A percentile compares a stretch with the other conserved stretches of the same genome.
Conservation (phyloP, 2,888 invertebrate genomes). For the Polyommatus icarus region DNA sequence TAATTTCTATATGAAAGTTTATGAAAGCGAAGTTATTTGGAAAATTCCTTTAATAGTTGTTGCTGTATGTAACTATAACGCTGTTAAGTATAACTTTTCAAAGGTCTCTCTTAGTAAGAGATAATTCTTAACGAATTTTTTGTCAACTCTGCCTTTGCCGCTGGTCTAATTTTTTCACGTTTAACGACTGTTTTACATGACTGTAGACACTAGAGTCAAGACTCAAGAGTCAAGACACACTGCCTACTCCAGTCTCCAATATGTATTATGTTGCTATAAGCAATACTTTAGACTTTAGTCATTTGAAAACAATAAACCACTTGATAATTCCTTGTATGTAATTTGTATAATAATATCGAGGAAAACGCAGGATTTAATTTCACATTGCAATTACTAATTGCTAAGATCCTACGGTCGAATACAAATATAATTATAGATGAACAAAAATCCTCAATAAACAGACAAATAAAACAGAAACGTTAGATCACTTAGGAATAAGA, state of each 20-base stretch:
- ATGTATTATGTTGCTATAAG: too few species aligned
- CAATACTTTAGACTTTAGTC: too few species aligned
- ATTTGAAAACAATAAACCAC: not conserved
- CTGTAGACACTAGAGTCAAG: too few species aligned
- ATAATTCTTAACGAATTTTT: not conserved
- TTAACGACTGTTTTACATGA: too few species aligned
- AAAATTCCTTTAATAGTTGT: not conserved
- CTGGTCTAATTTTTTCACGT: too few species aligned
- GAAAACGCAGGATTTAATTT: conserved; percentile 7
- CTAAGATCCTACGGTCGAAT: conserved; percentile 6
- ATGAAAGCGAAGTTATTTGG: not conserved
- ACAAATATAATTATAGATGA: not conserved
- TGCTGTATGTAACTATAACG: not conserved
- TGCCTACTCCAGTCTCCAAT: too few species aligned
- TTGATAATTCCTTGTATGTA: not conserved
- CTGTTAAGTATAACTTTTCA: not conserved
- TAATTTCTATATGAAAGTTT: not conserved
- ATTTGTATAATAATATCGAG: not conserved
- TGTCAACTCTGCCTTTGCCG: not conserved
- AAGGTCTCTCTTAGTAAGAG: not conserved
- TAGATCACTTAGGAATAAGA: not conserved
- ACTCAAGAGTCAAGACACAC: too few species aligned
- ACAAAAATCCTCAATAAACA: not conserved
- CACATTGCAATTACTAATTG: conserved; percentile 8
- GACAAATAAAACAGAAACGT: not conserved